Evolutionary conservation across 2,113 vertebrate genomes (phyloP).

Genomic region (Turdus rufiventris): DNA sequence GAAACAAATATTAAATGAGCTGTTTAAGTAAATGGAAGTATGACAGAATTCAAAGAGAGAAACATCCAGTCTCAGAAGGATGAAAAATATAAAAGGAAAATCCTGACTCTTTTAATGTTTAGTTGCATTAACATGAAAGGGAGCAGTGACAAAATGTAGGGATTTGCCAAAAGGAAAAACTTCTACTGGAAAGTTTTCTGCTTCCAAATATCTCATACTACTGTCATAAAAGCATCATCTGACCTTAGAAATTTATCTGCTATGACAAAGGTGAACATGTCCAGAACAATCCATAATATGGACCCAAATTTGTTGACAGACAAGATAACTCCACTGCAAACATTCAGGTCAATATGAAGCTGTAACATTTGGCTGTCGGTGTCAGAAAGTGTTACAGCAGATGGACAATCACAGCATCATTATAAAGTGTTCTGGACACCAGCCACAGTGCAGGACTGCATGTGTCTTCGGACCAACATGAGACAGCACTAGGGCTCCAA

Average conservation of each 20-base stretch:
- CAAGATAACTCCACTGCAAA: not conserved
- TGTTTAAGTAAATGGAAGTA: not conserved
- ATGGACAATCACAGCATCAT: conserved; percentile 32
- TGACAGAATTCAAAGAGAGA: not conserved
- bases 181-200: not conserved
- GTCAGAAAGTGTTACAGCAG: conserved; percentile 56
- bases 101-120: not conserved
- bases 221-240: not conserved
- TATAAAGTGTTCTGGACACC: conserved; percentile 27
- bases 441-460: not conserved
- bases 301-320: not conserved
- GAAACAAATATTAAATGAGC: conserved; percentile 3
- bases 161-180: not conserved
- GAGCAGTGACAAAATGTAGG: not conserved
- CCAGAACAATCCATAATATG: conserved; percentile 7
- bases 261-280: not conserved
- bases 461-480: not conserved
- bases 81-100: not conserved
- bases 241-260: not conserved
- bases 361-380: not conserved
- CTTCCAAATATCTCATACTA: not conserved
- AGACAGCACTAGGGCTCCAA: not conserved
- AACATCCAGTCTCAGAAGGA: conserved; percentile 32
- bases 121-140: not conserved
- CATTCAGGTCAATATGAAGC: conserved; percentile 21